Evolutionary conservation across 2,888 invertebrate genomes (phyloP).

Genomic region (Melanostoma mellinum): DNA sequence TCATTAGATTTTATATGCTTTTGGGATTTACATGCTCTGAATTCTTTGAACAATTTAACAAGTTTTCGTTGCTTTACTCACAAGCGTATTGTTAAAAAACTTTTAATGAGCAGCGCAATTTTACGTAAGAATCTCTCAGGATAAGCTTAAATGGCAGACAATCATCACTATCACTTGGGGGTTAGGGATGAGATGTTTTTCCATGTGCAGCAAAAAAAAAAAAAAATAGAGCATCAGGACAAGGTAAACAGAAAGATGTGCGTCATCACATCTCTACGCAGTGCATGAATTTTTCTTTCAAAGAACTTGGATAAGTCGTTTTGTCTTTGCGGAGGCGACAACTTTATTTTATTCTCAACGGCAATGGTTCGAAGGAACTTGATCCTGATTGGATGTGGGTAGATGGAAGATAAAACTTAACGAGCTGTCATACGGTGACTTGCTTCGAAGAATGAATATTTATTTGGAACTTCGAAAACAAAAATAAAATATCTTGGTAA

Average conservation of each 20-base stretch:
- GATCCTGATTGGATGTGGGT: no score
- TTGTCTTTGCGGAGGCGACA: no score
- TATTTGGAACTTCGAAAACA: no score
- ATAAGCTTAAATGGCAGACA: background rate
- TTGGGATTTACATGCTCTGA: constrained; percentile 56
- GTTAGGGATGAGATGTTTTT: constrained; percentile 1
- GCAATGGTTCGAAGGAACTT: no score
- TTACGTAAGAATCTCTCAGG: constrained; percentile 28
- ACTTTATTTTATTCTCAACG: no score
- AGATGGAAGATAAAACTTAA: no score
- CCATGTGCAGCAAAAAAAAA: background rate
- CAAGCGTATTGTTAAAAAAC: constrained; percentile 45
- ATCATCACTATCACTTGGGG: background rate
- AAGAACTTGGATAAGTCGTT: background rate
- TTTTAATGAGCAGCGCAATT: constrained; percentile 59
- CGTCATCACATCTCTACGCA: constrained; percentile 29
- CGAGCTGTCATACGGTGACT: no score
- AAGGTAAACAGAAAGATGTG: constrained; percentile 47
- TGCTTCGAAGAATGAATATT: no score
- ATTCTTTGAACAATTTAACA: constrained; percentile 51
- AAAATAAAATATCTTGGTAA: no score
- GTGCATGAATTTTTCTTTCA: constrained; percentile 14
- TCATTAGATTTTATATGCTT: constrained; percentile 52
- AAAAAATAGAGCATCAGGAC: constrained; percentile 28
- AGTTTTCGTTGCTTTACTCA: background rate